Evolutionary conservation across 2,797 vertebrate species (phyloP).

Genomic region (Diceros bicornis): DNA sequence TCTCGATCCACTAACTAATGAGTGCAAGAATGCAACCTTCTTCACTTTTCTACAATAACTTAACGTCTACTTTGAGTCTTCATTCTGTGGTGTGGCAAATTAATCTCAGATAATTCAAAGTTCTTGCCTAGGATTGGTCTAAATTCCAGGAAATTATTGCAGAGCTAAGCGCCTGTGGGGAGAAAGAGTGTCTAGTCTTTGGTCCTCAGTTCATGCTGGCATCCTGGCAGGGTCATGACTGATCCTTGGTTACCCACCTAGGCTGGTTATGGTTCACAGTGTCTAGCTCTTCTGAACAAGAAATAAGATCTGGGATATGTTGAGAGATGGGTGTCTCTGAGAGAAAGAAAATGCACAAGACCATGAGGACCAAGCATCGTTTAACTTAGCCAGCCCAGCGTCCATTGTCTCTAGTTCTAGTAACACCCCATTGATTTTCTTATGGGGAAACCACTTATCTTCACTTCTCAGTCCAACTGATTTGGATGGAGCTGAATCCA

Average conservation of each 20-base stretch:
- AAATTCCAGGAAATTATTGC: background rate
- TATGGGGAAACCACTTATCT: background rate
- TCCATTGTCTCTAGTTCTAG: background rate
- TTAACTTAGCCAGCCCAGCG: background rate
- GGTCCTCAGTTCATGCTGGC: background rate
- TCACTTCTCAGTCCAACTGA: background rate
- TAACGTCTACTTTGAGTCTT: background rate
- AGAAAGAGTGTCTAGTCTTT: background rate
- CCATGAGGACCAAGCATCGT: background rate
- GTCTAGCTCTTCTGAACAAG: constrained; percentile 79
- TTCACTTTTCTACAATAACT: background rate
- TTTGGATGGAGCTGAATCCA: background rate
- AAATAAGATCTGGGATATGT: constrained; percentile 75
- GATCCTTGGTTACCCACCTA: background rate
- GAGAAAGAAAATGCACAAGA: constrained; percentile 76
- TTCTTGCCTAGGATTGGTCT: background rate
- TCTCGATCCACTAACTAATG: background rate
- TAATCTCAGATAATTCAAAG: background rate
- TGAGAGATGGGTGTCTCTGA: constrained; percentile 71
- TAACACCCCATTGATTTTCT: background rate
- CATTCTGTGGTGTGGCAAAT: background rate
- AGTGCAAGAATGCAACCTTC: background rate
- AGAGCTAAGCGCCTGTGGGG: background rate
- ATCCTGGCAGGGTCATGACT: too few species aligned
- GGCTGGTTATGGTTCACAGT: background rate